Evolutionary conservation across 2,113 vertebrate genomes (phyloP), one percentile per base, ranked within the genome.

Genomic region (Saiga tatarica): DNA sequence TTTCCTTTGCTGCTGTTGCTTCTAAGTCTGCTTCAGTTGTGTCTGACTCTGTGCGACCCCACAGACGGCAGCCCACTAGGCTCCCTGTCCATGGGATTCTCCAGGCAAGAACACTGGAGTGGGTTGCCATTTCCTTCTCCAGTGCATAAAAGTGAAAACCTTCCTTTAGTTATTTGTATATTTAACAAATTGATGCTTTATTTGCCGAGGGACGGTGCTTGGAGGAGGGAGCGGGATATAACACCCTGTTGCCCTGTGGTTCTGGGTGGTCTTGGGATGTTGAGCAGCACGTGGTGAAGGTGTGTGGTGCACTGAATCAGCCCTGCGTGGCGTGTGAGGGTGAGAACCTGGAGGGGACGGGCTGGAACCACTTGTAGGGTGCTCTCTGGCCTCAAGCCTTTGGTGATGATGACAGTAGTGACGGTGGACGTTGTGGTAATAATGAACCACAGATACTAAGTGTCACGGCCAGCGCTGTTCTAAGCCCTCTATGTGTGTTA

Each of bases 291-390:
- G 5, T 21, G 10, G 39, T 6, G n/a, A 21, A 21, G 1, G 23
- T 6, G 19, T 42, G 7, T 7, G 1, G 3, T 7, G 7, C 33
- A 6, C 13, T 42, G 50, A 4, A 14, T 0, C 1, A 16, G 13
- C 42, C 74, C 52, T 33, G 5, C 16, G 26, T 12, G 14, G 10
- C 0, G 4, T 28, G 11, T 26, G 8, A 64, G 59, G 50, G 23
- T 2, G n/a, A 45, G 83, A 30, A 12, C n/a, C 33, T 30, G 10
- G 53, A 42, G 25, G 14, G 25, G 8, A 0, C 36, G 1, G 39
- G 12, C 2, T 36, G 36, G 55, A 59, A 36, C 23, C 25, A 7
- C 45, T 26, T 47, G 47, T 7, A 15, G 28, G 16, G 11, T 15
- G 30, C 17, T 25, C 74, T 55, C 16, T 28, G 26, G 6, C 60